These are phyloP conservation scores for Sigmodon hispidus DNA, from an alignment of 2,113 vertebrate species.

Conservation along the genomic window DNA sequence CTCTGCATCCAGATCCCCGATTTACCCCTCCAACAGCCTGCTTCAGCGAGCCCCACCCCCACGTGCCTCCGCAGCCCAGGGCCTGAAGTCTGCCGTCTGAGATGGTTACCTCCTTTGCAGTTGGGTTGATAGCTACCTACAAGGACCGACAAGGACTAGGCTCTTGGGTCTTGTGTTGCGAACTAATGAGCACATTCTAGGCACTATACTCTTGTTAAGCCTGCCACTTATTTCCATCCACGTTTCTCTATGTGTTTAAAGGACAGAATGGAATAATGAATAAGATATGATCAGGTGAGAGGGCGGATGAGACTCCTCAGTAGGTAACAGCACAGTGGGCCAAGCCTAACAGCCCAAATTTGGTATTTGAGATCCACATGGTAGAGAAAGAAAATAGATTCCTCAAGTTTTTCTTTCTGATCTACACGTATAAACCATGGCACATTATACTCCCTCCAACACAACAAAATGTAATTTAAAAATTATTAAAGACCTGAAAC, in stretches of 20 bases:
- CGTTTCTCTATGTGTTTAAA: background rate
- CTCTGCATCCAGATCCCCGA: background rate
- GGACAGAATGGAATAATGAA: background rate
- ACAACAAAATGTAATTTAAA: background rate
- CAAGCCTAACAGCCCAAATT: background rate
- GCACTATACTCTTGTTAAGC: background rate
- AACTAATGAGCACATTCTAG: background rate
- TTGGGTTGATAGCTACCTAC: background rate
- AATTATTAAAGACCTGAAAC: background rate
- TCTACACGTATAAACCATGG: background rate
- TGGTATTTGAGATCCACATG: background rate
- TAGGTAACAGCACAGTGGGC: background rate
- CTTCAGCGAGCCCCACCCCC: too few species aligned
- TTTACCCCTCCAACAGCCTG: background rate
- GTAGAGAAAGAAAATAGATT: background rate
- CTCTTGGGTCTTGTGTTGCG: background rate
- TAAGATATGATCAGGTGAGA: background rate
- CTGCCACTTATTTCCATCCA: background rate
- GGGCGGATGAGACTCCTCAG: background rate
- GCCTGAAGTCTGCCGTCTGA: background rate
- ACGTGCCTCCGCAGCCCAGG: background rate
- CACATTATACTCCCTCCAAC: background rate
- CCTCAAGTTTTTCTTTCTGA: background rate
- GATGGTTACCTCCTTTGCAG: background rate
- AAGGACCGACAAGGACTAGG: background rate